Base-by-base conservation (phyloP, 2,113 vertebrate genomes). In the Vulpes lagopus region DNA sequence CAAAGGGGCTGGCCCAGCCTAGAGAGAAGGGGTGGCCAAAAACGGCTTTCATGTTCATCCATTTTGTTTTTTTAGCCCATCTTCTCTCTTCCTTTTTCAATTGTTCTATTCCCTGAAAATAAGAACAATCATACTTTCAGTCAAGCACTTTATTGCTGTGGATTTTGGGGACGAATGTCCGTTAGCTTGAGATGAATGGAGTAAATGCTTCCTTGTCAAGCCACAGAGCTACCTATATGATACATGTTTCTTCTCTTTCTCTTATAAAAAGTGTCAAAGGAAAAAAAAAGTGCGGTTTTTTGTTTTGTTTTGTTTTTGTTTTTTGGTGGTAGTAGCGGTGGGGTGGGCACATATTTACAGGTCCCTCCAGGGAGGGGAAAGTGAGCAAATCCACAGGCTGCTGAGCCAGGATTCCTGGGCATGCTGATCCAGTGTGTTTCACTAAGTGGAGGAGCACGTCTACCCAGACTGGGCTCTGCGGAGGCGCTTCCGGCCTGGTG, bases 11-110 rank as follows among this genome's bases (percentile, higher is more conserved):
- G 98, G 99, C 99, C 99, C 99, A 99, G 98, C 99, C 98, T 97
- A 99, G 97, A 97, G 99, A 99, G 98, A 99, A 99, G 57, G 99
- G 99, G 97, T 99, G 99, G 91, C 99, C 99, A 81, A 99, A 99
- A 97, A 99, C 99, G 97, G 99, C 99, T 99, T 99, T 99, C 99
- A 99, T 98, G 98, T 99, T 99, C 99, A 99, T 99, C 99, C 99
- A 99, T 98, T 99, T 99, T 96, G 99, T 99, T 99, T 98, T 99
- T 99, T 99, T 99, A 98, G 99, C 99, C 99, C 99, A 99, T 99
- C 99, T 99, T 98, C 99, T 99, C 99, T 99, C 99, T 99, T 99
- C 99, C 98, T 99, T 99, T 99, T 99, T 99, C 98, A 99, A 99
- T 98, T 99, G 99, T 98, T 99, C 99, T 98, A 99, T 99, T 84